Percentiles rank a stretch among this genome's conserved stretches.
Evolutionary conservation across 1,140 invertebrate species (phyloP).

Genomic region (Chymomyza costata): DNA sequence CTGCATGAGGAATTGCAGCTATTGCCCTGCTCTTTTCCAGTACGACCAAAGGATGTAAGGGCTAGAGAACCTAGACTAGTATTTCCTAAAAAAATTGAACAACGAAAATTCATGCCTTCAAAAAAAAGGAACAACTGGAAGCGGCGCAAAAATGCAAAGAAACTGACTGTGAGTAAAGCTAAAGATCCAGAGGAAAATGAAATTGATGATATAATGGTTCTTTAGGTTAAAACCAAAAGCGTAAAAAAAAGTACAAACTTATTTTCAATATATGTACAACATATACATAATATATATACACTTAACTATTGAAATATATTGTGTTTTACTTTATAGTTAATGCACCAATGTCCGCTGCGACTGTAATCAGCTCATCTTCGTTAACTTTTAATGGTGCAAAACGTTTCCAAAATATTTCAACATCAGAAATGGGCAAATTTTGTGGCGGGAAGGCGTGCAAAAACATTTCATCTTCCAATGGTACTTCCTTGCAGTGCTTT

Average conservation of each 20-base stretch:
- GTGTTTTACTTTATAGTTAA: not conserved
- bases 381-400: no score
- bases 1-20: conserved; percentile 12
- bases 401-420: no score
- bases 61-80: not conserved
- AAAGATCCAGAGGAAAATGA: not conserved
- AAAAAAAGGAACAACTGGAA: not conserved
- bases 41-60: not conserved
- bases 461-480: conserved; percentile 80
- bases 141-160: not conserved
- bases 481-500: conserved; percentile 79
- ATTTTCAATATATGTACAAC: not conserved
- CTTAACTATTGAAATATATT: not conserved
- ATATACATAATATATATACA: not conserved
- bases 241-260: not conserved
- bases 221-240: no score
- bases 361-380: not conserved
- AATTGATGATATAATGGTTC: no score
- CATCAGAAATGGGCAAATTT: conserved; percentile 1
- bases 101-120: no score
- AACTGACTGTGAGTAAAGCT: not conserved
- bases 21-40: conserved; percentile 7
- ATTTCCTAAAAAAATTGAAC: not conserved
- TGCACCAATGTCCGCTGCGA: not conserved
- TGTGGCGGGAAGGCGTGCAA: conserved; percentile 79